A percentile compares a stretch with the other conserved stretches of the same genome.
Evolutionary conservation across 2,888 invertebrate species (phyloP).

Genomic region (Zonitis immaculata): DNA sequence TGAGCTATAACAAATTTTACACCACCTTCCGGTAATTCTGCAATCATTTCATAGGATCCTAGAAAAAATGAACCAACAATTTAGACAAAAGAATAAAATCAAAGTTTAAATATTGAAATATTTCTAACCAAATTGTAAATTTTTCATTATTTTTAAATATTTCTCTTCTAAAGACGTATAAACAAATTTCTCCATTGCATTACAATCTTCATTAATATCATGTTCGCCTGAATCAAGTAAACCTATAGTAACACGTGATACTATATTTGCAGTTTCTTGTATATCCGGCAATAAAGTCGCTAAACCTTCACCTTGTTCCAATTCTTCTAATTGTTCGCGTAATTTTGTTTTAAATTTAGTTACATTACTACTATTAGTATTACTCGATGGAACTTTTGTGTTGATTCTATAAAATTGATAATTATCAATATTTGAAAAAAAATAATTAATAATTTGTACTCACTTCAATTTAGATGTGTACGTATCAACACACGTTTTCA

Average conservation of each 20-base stretch:
- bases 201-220: constrained; percentile 35
- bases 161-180: constrained; percentile 64
- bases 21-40: constrained; percentile 67
- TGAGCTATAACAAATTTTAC: constrained; percentile 83
- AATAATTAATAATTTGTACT: constrained; percentile 28
- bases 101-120: background rate
- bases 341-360: constrained; percentile 33
- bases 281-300: constrained; percentile 88
- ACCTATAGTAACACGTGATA: constrained; percentile 50
- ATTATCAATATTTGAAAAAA: background rate
- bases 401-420: constrained; percentile 32
- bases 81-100: background rate
- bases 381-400: constrained; percentile 29
- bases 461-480: constrained; percentile 81
- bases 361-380: constrained; percentile 11
- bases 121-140: constrained; percentile 80
- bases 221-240: constrained; percentile 44
- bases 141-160: constrained; percentile 84
- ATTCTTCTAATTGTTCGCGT: constrained; percentile 53
- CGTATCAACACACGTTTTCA: constrained; percentile 89
- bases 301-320: constrained; percentile 84
- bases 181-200: constrained; percentile 50
- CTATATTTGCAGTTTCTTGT: constrained; percentile 62
- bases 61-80: constrained; percentile 21
- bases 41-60: constrained; percentile 92